Evolutionary conservation across 2,113 vertebrate species (phyloP), one percentile per base, ranked within the genome.

Genomic region (Grammomys surdaster): DNA sequence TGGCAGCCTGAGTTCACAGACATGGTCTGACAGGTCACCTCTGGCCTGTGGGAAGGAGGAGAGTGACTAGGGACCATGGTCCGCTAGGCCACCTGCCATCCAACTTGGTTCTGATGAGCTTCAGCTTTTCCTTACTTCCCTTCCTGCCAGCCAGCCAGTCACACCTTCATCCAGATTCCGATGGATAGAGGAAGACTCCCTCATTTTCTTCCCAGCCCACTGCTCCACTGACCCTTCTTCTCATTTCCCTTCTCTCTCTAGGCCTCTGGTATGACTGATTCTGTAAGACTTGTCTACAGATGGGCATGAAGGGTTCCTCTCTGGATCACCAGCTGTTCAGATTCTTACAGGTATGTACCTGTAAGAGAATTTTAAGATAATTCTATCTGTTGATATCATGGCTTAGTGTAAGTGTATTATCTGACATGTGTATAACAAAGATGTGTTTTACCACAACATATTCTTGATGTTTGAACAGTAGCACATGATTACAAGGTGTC

Each of bases 251-350:
- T 63, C 56, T 70, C 14, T 43, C 33, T 76, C n/a, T 46, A 17
- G 31, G 40, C 70, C 46, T 36, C 0, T 67, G 1, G 14, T 24
- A 67, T 20, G 56, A 19, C 67, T 70, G 19, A 36, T 33, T 76
- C 26, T 24, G 33, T 72, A 90, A 43, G 82, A 69, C 73, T 24
- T 58, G 56, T 8, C 26, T 9, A 51, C 13, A 28, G 51, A 89
- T 0, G 60, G 67, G 5, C 12, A 20, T 0, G 0, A 13, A 36
- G 26, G 1, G 54, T n/a, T 63, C n/a, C 31, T 12, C 75, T 40
- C 40, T 51, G 33, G 60, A 54, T 33, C 33, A 22, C 40, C 33
- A 36, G 40, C 28, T 16, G 5, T 7, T 28, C 13, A 72, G 88
- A 85, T 22, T 58, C 78, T 24, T 77, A 75, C 3, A 9, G 2